Base-by-base conservation (phyloP, 2,797 vertebrate species). In the Botia kubotai region DNA sequence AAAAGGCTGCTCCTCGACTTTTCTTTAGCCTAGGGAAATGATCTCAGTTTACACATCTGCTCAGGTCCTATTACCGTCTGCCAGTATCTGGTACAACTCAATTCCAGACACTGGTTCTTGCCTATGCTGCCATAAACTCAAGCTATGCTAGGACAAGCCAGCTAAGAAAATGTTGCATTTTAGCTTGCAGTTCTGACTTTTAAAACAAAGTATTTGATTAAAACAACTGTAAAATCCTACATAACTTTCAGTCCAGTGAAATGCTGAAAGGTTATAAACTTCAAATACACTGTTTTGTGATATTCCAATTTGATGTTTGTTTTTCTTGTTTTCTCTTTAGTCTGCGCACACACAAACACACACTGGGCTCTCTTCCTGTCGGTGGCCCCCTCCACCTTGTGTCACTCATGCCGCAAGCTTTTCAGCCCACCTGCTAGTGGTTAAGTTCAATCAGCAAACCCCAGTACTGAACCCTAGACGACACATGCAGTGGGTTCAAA, bases 361-460 rank as follows among this genome's bases (percentile, higher is more conserved):
- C 76, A 71, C 77, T 62, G 10, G 26, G 79, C 76, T 84, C 73
- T 82, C 84, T 84, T 76, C 78, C 50, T 48, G 83, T 19, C 75
- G 80, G 79, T 81, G 87, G 82, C 77, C 80, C 67, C 83, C 70
- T 46, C n/a, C 83, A 77, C 84, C 77, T 75, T 69, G 84, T 89
- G 90, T 90, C 92, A 93, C 87, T 87, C 88, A 88, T 74, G 82
- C 90, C 88, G 89, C 90, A 90, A 90, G 77, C 83, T 89, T 89
- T 91, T 84, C 88, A 85, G 88, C 79, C 85, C 93, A 94, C 93
- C 92, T 95, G 94, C 89, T 91, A 91, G 88, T 92, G 90, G 89
- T 94, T 94, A 94, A 87, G 77, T 88, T 89, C 89, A 89, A 90
- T 91, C 91, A 71, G 80, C 74, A 85, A 75, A 70, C 70, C 73